Conservation (phyloP, 2,113 vertebrate genomes). For the Poicephalus meyeri region DNA sequence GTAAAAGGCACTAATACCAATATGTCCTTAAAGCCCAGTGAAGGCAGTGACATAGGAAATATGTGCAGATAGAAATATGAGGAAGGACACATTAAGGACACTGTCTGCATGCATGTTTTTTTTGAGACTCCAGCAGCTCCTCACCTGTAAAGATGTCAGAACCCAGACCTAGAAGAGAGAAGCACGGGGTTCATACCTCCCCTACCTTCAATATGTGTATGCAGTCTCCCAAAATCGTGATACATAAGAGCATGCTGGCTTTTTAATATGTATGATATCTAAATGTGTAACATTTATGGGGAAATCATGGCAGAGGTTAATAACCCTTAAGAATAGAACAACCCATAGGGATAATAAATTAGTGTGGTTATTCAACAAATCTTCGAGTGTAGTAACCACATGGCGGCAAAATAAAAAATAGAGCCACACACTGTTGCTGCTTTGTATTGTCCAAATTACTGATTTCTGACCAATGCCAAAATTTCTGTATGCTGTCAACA, state of each 20-base stretch:
- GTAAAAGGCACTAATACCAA: neutral
- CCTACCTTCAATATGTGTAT: neutral
- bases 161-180: neutral
- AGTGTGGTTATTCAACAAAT: neutral
- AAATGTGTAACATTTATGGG: neutral
- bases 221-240: neutral
- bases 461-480: neutral
- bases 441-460: neutral
- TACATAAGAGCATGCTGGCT: neutral
- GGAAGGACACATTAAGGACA: neutral
- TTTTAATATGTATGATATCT: neutral
- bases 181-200: neutral
- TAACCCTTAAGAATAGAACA: neutral
- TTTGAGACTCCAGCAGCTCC: neutral
- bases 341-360: neutral
- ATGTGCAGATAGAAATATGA: neutral
- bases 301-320: neutral
- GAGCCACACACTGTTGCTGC: neutral
- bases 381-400: neutral
- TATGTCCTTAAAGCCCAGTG: neutral
- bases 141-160: neutral
- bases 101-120: neutral
- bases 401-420: slow-evolving; percentile 3
- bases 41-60: neutral
- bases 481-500: neutral